Evolutionary conservation across 2,797 vertebrate species (phyloP).

Genomic region (Sebastes itinus): DNA sequence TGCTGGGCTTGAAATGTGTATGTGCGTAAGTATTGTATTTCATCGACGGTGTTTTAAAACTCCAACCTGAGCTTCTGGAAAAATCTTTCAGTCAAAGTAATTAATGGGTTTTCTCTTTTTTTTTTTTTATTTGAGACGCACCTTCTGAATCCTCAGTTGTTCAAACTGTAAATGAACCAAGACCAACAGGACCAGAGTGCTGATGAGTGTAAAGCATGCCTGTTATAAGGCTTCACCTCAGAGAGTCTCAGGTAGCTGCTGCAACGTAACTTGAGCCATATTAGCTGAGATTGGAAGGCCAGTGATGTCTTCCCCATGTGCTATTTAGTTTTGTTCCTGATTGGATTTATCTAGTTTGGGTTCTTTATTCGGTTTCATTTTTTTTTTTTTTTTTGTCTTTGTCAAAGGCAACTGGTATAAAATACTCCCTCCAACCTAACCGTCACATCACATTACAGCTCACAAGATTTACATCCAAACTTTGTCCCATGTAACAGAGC

Average conservation of each 20-base stretch:
- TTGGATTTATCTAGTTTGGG: slow-evolving; percentile 6
- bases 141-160: slow-evolving; percentile 19
- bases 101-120: slow-evolving; percentile 32
- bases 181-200: slow-evolving; percentile 15
- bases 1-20: background rate
- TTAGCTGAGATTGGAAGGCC: slow-evolving; percentile 1
- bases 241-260: slow-evolving; percentile 13
- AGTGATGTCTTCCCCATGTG: slow-evolving; percentile 29
- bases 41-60: slow-evolving; percentile 7
- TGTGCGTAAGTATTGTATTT: slow-evolving; percentile 25
- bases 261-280: slow-evolving; percentile 30
- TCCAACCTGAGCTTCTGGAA: slow-evolving; percentile 27
- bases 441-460: background rate
- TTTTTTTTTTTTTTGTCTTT: background rate
- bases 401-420: background rate
- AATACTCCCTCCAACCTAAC: background rate
- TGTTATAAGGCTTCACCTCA: slow-evolving; percentile 26
- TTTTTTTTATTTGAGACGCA: slow-evolving; percentile 36
- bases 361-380: background rate
- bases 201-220: slow-evolving; percentile 23
- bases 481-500: background rate
- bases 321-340: slow-evolving; percentile 23
- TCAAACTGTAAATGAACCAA: slow-evolving; percentile 48
- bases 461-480: background rate
- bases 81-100: slow-evolving; percentile 49